Conservation (phyloP, 92 coral and sea anemone genomes). For the Isaurus tuberculatus region DNA sequence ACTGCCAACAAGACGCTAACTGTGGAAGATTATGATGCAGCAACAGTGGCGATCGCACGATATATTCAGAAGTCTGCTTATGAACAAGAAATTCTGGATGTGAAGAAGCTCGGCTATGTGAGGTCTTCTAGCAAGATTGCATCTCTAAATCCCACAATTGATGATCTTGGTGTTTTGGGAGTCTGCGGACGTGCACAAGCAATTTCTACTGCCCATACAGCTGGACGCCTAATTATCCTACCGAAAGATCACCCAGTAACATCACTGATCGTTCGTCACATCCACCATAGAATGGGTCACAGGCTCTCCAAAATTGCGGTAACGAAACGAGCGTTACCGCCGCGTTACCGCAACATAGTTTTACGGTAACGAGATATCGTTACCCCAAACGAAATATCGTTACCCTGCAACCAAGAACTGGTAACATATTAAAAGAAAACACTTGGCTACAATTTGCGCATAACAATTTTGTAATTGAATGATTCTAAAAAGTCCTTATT, state of each 20-base stretch:
- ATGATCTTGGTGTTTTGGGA: slow-evolving; percentile 54
- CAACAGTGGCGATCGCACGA: slow-evolving; percentile 54
- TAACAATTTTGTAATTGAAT: too few relatives aligned
- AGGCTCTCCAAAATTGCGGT: too few relatives aligned
- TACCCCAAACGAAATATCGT: too few relatives aligned
- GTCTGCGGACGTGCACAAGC: slow-evolving; percentile 55
- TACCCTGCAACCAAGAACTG: too few relatives aligned
- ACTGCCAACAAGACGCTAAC: slow-evolving; percentile 44
- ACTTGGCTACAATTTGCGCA: too few relatives aligned
- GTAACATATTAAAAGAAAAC: too few relatives aligned
- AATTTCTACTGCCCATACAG: slow-evolving; percentile 21
- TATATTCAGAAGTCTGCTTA: slow-evolving; percentile 59
- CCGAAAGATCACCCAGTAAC: slow-evolving; percentile 64
- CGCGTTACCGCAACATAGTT: too few relatives aligned
- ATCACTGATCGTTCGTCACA: slow-evolving; percentile 48
- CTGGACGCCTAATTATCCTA: slow-evolving; percentile 49
- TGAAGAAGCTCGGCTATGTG: slow-evolving; percentile 43
- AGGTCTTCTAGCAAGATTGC: slow-evolving; percentile 66
- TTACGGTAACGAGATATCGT: too few relatives aligned
- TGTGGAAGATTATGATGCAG: slow-evolving; percentile 58
- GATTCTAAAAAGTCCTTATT: too few relatives aligned
- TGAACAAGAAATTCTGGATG: slow-evolving; percentile 45
- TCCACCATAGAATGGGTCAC: slow-evolving; percentile 59
- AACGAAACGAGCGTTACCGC: too few relatives aligned
- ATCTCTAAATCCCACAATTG: slow-evolving; percentile 60